Base-by-base conservation (phyloP, 2,888 invertebrate species). In the Diogma glabrata region DNA sequence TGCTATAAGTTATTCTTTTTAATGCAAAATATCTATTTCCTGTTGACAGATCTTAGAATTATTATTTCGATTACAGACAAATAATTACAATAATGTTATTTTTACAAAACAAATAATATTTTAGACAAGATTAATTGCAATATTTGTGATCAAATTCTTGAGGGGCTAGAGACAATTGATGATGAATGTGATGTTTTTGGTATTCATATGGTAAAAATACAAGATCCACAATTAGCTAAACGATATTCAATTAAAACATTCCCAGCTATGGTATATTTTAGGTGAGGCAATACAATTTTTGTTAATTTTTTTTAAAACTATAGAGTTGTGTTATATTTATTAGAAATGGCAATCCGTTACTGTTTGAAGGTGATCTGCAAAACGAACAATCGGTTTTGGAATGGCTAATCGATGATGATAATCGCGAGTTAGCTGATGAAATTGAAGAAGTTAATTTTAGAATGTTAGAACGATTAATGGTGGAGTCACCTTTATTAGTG, bases 231-330 rank as follows among this genome's bases (percentile, higher is more conserved):
- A 63, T 69, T 93, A 53, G 92, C 93, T 6, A 93, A 92, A 67
- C 77, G 91, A 60, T 93, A 93, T 72, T 91, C 91, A 54, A 93
- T 93, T 55, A 92, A 92, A 69, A 93, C 92, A 50, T 93, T 89
- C 69, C 93, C 93, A 2, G 92, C 92, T 10, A 76, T 93, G 64
- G 90, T 93, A 1, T 93, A 92, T 66, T 89, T 89, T 68, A 78
- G 88, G 74, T 88, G 80, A 61, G 26, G n/a, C n/a, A n/a, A 36
- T 46, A 46, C 14, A 40, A 7, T 33, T 33, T 24, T 67, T 43
- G 67, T 60, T 55, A 36, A 47, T 47, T 10, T 47, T 7, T 47
- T 28, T 23, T 33, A 20, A 33, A 22, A 4, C 22, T 22, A 16
- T 5, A 9, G 8, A 22, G 5, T 12, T 36, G 14, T 20, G 20